Evolutionary conservation across 1,140 invertebrate species (phyloP), one percentile per base, ranked within the genome.

Genomic region (Magallana angulata): DNA sequence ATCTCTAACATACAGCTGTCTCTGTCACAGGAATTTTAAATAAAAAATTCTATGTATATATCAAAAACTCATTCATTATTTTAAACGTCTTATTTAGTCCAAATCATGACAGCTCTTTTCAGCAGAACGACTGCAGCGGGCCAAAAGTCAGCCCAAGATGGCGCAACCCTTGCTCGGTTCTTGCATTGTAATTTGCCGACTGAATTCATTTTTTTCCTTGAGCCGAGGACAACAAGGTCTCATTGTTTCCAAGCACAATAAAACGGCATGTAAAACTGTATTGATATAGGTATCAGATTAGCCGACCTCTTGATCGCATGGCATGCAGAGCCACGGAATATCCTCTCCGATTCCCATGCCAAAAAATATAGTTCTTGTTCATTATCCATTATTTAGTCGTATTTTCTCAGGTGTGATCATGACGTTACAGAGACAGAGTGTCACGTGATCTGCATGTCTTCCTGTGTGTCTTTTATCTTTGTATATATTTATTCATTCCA

Each of bases 271-370:
- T 76, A 76, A 76, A 36, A 76, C 68, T 36, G 68, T 76, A 76
- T 76, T 76, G 68, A 76, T 76, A 30, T 76, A 76, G 24, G 68
- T 24, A 76, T 76, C 68, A 30, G 68, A 76, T 76, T 30, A 76
- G 24, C 60, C 68, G 68, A 76, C 68, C 68, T 76, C 36, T 76
- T 76, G 68, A 76, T 76, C 68, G 68, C 68, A 76, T 76, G 68
- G 68, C 68, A 76, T 76, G 68, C 36, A 24, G 68, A 76, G 68
- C 24, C 24, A 76, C 24, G 24, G 36, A 30, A 76, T 30, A 30
- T 30, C 68, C 24, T 76, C 68, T 76, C 68, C 18, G 18, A 76
- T 76, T 76, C 68, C 68, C 68, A 76, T 76, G 68, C 68, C 68
- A 76, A 24, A 76, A 48, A 76, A 76, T 30, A 8, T 30, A 76